phyloP scores from a whole-genome alignment of 2,797 vertebrate genomes.

The Sebastiscus tertius region DNA sequence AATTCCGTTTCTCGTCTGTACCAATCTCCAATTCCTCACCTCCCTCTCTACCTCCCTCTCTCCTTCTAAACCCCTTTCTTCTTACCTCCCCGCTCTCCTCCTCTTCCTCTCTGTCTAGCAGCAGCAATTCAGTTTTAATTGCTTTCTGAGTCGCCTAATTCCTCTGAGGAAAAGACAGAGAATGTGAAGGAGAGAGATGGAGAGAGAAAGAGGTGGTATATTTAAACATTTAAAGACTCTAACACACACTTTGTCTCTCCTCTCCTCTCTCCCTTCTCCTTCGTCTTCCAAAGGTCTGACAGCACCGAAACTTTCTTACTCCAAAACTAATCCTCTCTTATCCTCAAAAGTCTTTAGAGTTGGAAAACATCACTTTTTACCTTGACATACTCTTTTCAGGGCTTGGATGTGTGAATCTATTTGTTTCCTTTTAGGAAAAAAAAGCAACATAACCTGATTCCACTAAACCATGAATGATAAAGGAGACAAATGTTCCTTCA shows the following conservation, averaged over 20 bases:
- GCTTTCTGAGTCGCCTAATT: constrained; percentile 78
- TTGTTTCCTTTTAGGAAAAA: not conserved
- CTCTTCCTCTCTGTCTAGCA: constrained; percentile 62
- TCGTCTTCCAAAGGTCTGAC: not conserved
- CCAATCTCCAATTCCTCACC: constrained; percentile 41
- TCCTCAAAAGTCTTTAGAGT: constrained; percentile 7
- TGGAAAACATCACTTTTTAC: not conserved
- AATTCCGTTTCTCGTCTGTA: constrained; percentile 47
- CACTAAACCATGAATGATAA: constrained; percentile 31
- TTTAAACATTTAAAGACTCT: constrained; percentile 55
- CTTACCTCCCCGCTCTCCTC: constrained; percentile 45
- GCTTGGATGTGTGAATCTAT: not conserved
- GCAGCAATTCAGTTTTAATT: constrained; percentile 76
- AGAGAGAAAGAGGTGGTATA: constrained; percentile 37
- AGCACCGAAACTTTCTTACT: constrained; percentile 14
- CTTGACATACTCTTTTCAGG: not conserved
- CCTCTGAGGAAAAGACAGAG: constrained; percentile 53
- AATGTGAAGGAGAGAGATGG: constrained; percentile 37
- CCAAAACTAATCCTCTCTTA: constrained; percentile 2
- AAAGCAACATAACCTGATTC: not conserved
- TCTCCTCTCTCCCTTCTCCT: not conserved
- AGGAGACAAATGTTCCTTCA: constrained; percentile 23
- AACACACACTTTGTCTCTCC: constrained; percentile 17
- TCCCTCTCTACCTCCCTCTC: constrained; percentile 42
- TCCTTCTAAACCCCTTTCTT: constrained; percentile 55